Conservation (phyloP, 2,113 vertebrate species). For the Cathartes aura region DNA sequence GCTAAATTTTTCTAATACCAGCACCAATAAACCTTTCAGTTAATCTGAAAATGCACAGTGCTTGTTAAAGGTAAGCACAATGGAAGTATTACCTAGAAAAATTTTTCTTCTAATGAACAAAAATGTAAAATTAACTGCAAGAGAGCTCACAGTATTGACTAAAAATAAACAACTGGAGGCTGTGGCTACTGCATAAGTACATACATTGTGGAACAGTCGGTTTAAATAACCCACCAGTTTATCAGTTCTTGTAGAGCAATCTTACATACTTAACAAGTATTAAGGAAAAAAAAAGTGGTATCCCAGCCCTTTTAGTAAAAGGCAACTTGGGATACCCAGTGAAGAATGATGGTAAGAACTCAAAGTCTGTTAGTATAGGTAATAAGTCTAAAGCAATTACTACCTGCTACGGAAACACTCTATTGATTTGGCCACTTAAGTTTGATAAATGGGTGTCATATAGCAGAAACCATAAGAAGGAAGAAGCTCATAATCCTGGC, state of each 20-base stretch:
- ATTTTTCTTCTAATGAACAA: background rate
- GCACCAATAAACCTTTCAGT: background rate
- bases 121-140: background rate
- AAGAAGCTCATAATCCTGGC: conserved; percentile 36
- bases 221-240: background rate
- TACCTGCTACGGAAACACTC: conserved; percentile 51
- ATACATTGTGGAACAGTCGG: background rate
- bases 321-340: background rate
- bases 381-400: conserved; percentile 64
- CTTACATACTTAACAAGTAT: background rate
- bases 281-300: background rate
- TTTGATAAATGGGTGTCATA: conserved; percentile 59
- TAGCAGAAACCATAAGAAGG: background rate
- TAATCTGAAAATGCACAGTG: conserved; percentile 11
- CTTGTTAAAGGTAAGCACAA: conserved; percentile 8
- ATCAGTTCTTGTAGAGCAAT: background rate
- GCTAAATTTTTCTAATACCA: background rate
- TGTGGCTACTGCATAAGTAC: rapidly evolving
- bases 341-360: conserved; percentile 36
- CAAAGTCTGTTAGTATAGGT: conserved; percentile 4
- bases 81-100: background rate
- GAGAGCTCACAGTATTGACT: background rate
- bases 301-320: background rate
- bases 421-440: conserved; percentile 65
- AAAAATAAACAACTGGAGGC: background rate